Conservation (phyloP, 2,797 vertebrate genomes). For the Clarias fuscus region DNA sequence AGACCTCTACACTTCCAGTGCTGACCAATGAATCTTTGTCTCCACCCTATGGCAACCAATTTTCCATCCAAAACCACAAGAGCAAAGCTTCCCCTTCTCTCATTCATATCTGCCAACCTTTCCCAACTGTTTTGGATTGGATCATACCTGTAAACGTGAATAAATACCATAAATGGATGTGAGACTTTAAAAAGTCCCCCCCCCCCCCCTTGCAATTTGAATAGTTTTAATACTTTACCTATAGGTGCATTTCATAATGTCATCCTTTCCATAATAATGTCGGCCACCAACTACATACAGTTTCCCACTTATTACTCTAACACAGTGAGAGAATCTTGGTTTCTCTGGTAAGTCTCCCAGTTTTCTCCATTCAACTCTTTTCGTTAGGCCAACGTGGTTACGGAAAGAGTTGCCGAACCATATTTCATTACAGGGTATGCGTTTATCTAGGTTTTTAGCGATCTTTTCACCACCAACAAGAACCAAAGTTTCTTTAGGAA, state of each 20-base stretch:
- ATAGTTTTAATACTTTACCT: slow-evolving; percentile 64
- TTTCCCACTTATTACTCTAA: slow-evolving; percentile 62
- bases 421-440: slow-evolving; percentile 66
- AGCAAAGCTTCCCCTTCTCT: slow-evolving; percentile 52
- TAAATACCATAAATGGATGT: background rate
- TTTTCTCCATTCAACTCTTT: slow-evolving; percentile 69
- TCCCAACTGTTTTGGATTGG: slow-evolving; percentile 52
- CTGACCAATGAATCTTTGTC: slow-evolving; percentile 50
- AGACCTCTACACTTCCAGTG: slow-evolving; percentile 57
- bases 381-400: slow-evolving; percentile 67
- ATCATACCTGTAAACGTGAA: slow-evolving; percentile 51
- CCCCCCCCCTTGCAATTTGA: background rate
- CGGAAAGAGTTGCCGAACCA: slow-evolving; percentile 77
- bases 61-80: slow-evolving; percentile 46
- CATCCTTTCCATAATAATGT: slow-evolving; percentile 71
- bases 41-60: slow-evolving; percentile 60
- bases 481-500: slow-evolving; percentile 70
- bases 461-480: slow-evolving; percentile 76
- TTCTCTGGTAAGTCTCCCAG: slow-evolving; percentile 68
- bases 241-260: slow-evolving; percentile 74
- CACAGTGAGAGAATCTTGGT: slow-evolving; percentile 67
- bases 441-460: slow-evolving; percentile 65
- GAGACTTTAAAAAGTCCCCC: background rate
- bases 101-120: slow-evolving; percentile 55
- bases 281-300: slow-evolving; percentile 79